Evolutionary conservation across 1,140 invertebrate genomes (phyloP).

Genomic region (Drosophila nigrodunni): DNA sequence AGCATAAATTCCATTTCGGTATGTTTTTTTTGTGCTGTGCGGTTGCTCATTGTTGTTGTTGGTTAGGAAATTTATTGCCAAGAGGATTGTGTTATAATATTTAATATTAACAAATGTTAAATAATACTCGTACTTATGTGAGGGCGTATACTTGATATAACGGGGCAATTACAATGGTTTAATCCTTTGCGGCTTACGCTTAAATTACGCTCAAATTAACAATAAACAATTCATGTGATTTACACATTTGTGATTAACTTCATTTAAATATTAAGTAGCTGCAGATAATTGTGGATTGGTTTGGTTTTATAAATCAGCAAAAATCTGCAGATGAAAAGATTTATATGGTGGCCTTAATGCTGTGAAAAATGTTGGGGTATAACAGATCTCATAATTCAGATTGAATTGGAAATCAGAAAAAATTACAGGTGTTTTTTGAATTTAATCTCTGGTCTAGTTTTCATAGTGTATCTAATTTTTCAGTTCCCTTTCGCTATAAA

Average conservation of each 20-base stretch:
- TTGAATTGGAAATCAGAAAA: too few relatives aligned
- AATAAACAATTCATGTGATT: conserved; percentile 13
- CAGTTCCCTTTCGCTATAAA: too few relatives aligned
- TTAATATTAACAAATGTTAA: conserved; percentile 76
- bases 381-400: too few relatives aligned
- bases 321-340: too few relatives aligned
- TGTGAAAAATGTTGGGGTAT: too few relatives aligned
- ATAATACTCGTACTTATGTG: conserved; percentile 19
- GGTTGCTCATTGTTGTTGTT: conserved; percentile 62
- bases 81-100: conserved; percentile 68
- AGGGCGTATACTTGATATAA: conserved; percentile 15
- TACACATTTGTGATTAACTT: conserved; percentile 2
- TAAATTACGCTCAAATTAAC: conserved; percentile 29
- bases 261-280: conserved; percentile 1
- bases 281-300: too few relatives aligned
- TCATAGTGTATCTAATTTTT: too few relatives aligned
- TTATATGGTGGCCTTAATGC: too few relatives aligned
- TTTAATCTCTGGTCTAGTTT: too few relatives aligned
- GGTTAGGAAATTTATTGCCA: conserved; percentile 68
- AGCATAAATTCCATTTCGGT: conserved; percentile 63
- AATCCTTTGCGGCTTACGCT: conserved; percentile 35
- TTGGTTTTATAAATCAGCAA: too few relatives aligned
- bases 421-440: too few relatives aligned
- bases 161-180: conserved; percentile 29
- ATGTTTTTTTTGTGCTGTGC: conserved; percentile 51